Evolutionary conservation across 2,113 vertebrate species (phyloP).

Genomic region (Uria lomvia): DNA sequence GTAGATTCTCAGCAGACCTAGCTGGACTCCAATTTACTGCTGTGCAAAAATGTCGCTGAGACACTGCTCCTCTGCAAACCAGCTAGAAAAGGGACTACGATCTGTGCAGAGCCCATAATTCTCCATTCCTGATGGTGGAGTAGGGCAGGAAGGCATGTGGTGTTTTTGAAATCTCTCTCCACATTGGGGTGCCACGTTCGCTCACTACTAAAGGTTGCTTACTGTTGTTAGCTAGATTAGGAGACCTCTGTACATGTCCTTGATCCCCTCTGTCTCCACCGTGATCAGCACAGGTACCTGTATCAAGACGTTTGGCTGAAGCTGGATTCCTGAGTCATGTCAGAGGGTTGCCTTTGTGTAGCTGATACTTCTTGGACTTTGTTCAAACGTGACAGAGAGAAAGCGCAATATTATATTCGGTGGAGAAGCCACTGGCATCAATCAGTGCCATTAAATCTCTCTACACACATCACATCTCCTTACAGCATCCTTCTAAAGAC

Average conservation of each 20-base stretch:
- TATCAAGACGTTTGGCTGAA: not conserved
- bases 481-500: not conserved
- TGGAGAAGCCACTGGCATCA: not conserved
- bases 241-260: not conserved
- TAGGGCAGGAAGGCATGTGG: not conserved
- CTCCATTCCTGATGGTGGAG: not conserved
- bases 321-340: not conserved
- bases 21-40: not conserved
- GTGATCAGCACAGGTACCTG: not conserved
- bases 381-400: not conserved
- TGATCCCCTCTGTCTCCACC: not conserved
- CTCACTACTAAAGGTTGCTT: not conserved
- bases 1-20: not conserved
- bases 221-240: not conserved
- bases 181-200: accelerated
- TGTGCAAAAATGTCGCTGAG: not conserved
- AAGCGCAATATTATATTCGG: not conserved
- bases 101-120: not conserved
- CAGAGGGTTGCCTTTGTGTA: not conserved
- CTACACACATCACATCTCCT: not conserved
- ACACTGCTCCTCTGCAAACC: not conserved
- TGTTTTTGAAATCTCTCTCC: not conserved
- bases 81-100: not conserved
- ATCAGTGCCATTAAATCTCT: not conserved
- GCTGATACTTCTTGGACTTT: not conserved